phyloP scores from a whole-genome alignment of 2,113 vertebrate species.

The Toxotes jaculatrix region DNA sequence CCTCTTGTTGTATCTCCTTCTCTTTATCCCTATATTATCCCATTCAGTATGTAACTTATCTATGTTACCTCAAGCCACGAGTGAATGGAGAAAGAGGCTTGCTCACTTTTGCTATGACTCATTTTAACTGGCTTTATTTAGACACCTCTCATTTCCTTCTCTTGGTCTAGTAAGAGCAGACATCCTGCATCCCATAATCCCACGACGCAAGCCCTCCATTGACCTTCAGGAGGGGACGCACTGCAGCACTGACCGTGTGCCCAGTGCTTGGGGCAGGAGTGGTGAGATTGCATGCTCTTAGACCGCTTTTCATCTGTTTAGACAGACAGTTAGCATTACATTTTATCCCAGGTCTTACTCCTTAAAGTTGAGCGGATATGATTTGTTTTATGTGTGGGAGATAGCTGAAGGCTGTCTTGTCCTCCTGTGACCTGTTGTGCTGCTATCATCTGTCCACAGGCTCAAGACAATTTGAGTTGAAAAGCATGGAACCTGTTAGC shows the following conservation, averaged over 20 bases:
- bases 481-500: conserved; percentile 69
- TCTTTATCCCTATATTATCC: conserved; percentile 26
- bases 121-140: conserved; percentile 83
- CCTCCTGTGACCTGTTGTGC: conserved; percentile 66
- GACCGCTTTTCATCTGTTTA: conserved; percentile 71
- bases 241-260: conserved; percentile 29
- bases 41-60: conserved; percentile 14
- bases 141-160: conserved; percentile 86
- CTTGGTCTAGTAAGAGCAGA: conserved; percentile 69
- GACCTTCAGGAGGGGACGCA: conserved; percentile 63
- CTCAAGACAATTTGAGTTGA: conserved; percentile 49
- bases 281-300: conserved; percentile 40
- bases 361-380: conserved; percentile 76
- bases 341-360: conserved; percentile 76
- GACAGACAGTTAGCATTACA: conserved; percentile 78
- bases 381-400: conserved; percentile 70
- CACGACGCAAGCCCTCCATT: conserved; percentile 59
- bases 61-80: conserved; percentile 37
- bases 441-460: conserved; percentile 54
- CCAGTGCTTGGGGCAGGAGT: conserved; percentile 26
- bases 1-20: conserved; percentile 5
- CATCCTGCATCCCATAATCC: conserved; percentile 79
- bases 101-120: conserved; percentile 62
- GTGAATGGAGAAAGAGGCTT: conserved; percentile 33
- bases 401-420: conserved; percentile 68